These are phyloP conservation scores for Pectinophora gossypiella DNA, from an alignment of 1,140 invertebrate genomes.

Conservation along the genomic window DNA sequence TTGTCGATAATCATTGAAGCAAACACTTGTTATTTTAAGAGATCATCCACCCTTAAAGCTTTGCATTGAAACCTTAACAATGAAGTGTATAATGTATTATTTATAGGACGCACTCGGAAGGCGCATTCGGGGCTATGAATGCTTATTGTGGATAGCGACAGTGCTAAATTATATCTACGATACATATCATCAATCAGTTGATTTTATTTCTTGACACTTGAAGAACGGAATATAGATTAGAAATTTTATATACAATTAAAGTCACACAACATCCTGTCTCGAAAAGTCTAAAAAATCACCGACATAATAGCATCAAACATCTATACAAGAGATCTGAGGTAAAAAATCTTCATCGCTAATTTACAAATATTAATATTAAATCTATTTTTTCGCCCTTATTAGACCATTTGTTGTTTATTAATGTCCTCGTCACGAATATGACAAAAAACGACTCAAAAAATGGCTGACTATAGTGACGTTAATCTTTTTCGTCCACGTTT, in stretches of 20 bases:
- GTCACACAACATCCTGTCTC: too few species aligned
- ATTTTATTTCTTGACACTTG: constrained; percentile 53
- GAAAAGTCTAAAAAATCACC: too few species aligned
- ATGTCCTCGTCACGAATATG: constrained; percentile 43
- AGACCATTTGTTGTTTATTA: constrained; percentile 64
- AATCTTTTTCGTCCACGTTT: constrained; percentile 56
- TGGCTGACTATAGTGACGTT: constrained; percentile 49
- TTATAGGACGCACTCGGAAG: constrained; percentile 70
- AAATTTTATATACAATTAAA: too few species aligned
- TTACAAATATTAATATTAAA: constrained; percentile 40
- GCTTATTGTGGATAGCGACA: constrained; percentile 17
- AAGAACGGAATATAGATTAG: constrained; percentile 35
- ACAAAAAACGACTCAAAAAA: constrained; percentile 54
- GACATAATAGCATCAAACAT: too few species aligned
- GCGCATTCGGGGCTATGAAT: constrained; percentile 49
- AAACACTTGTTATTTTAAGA: constrained; percentile 76
- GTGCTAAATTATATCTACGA: constrained; percentile 29
- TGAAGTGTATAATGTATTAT: constrained; percentile 71
- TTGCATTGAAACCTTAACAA: constrained; percentile 58
- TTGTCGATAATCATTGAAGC: constrained; percentile 74
- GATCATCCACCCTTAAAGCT: constrained; percentile 72
- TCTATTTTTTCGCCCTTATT: constrained; percentile 36
- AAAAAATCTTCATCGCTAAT: too few species aligned
- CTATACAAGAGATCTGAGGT: too few species aligned
- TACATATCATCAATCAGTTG: constrained; percentile 50